phyloP scores from a whole-genome alignment of 2,888 invertebrate genomes.

The Stegana nigrithorax region DNA sequence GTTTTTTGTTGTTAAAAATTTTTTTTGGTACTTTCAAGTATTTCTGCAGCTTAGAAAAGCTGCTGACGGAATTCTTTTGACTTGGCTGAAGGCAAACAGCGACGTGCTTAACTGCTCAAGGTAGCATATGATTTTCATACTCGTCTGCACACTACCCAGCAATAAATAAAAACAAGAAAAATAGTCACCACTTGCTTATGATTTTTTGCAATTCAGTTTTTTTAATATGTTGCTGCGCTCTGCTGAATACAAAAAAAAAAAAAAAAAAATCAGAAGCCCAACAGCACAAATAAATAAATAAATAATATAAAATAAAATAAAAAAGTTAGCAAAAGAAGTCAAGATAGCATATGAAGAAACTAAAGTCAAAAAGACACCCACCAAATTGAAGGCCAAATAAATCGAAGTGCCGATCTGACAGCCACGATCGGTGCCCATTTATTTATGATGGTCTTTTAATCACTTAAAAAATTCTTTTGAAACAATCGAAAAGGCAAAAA shows the following conservation, averaged over 20 bases:
- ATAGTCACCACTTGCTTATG: no score
- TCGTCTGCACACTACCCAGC: no score
- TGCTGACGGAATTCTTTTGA: not conserved
- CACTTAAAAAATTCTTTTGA: not conserved
- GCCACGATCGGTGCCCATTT: not conserved
- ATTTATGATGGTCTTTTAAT: not conserved
- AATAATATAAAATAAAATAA: no score
- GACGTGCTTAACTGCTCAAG: not conserved
- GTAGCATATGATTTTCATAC: not conserved
- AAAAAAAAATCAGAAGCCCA: no score
- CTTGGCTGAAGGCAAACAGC: not conserved
- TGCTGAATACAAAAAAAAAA: no score
- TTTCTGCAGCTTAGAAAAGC: constrained; percentile 1
- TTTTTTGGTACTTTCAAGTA: no score
- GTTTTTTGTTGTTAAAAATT: not conserved
- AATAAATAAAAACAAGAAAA: no score
- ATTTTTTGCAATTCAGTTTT: not conserved
- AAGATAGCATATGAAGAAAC: no score
- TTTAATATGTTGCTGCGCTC: not conserved
- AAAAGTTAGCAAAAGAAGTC: no score
- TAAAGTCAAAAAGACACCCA: no score
- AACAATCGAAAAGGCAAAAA: constrained; percentile 1
- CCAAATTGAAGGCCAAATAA: not conserved
- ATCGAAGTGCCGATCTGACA: not conserved
- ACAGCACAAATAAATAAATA: not conserved